Evolutionary conservation across 2,797 vertebrate genomes (phyloP).

Genomic region (Rhabdomys pumilio): DNA sequence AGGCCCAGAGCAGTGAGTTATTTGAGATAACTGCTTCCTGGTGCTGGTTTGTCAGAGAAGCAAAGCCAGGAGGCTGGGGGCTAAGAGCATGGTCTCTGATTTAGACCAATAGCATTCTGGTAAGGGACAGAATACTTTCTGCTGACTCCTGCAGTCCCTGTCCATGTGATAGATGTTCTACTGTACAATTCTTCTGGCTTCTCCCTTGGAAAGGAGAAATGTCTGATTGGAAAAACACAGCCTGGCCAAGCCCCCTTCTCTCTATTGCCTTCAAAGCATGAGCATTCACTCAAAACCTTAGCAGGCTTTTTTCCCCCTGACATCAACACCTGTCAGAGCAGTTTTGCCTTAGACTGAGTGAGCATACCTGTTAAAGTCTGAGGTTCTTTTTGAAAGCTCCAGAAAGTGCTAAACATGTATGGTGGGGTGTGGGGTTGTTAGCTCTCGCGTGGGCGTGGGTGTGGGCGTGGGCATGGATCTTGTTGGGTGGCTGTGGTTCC

Average conservation of each 20-base stretch:
- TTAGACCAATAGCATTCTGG: neutral
- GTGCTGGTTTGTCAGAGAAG: neutral
- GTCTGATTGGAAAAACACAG: neutral
- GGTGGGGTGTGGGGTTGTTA: no score
- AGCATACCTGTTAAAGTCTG: neutral
- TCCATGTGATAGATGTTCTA: neutral
- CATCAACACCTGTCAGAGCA: neutral
- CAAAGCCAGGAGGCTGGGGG: neutral
- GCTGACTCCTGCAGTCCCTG: neutral
- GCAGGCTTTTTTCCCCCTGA: neutral
- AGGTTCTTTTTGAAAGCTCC: neutral
- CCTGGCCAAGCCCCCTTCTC: neutral
- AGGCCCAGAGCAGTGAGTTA: neutral
- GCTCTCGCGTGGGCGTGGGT: no score
- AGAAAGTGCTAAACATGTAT: neutral
- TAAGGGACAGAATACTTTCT: neutral
- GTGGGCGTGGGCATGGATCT: no score
- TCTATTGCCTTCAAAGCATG: neutral
- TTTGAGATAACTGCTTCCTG: no score
- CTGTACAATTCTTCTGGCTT: neutral
- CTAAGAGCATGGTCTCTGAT: neutral
- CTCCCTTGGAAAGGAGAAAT: neutral
- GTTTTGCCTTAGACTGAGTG: neutral
- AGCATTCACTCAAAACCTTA: neutral
- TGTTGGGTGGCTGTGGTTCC: no score